These are phyloP conservation scores for Tor tambroides DNA, from an alignment of 2,113 vertebrate species.

Conservation along the genomic window DNA sequence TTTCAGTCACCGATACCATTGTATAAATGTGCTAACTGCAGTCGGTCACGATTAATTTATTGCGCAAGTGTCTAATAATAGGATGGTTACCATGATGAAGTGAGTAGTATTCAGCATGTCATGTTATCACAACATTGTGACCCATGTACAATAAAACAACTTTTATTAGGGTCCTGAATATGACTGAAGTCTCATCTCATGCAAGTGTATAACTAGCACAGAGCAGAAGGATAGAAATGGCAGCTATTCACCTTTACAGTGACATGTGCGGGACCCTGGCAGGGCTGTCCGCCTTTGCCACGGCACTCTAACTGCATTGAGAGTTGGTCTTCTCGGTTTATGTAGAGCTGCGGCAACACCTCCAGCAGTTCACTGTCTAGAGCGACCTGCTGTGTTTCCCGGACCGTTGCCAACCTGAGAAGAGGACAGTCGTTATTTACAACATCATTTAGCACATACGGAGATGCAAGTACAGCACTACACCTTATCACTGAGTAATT, in stretches of 20 bases:
- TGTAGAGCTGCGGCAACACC: slow-evolving; percentile 85
- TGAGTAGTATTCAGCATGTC: neutral
- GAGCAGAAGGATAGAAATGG: neutral
- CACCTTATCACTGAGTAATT: neutral
- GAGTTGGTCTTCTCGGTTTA: slow-evolving; percentile 90
- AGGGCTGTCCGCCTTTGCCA: slow-evolving; percentile 84
- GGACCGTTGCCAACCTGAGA: slow-evolving; percentile 85
- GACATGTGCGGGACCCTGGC: slow-evolving; percentile 87
- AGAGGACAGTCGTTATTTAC: neutral
- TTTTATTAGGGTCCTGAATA: neutral
- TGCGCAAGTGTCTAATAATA: neutral
- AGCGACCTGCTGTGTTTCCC: slow-evolving; percentile 93
- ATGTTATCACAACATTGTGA: neutral
- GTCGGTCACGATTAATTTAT: neutral
- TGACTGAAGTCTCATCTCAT: neutral
- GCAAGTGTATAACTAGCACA: neutral
- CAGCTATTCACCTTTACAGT: slow-evolving; percentile 81
- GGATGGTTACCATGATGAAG: too few species aligned
- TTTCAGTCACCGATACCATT: neutral
- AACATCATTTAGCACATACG: neutral
- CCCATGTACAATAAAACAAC: neutral
- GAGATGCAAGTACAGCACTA: neutral
- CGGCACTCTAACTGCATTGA: slow-evolving; percentile 87
- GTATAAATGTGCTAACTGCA: neutral
- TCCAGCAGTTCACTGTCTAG: slow-evolving; percentile 89